Evolutionary conservation across 1,140 invertebrate species (phyloP).

Genomic region (Atopsyche davidsoni): DNA sequence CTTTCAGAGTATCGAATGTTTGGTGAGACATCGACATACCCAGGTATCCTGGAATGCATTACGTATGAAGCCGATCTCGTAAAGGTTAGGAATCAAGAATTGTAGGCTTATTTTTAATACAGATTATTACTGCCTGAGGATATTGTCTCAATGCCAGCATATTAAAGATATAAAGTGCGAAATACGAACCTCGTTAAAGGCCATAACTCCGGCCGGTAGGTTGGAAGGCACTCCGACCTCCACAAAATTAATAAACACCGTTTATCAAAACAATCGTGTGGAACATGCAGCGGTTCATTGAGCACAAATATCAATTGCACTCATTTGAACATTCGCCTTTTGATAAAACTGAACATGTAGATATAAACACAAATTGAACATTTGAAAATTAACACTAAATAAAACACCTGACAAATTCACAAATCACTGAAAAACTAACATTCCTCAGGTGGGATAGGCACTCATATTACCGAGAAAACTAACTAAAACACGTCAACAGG

Average conservation of each 20-base stretch:
- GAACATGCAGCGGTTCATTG: conserved; percentile 20
- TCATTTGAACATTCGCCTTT: conserved; percentile 11
- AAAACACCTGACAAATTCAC: conserved; percentile 52
- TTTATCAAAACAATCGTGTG: conserved; percentile 44
- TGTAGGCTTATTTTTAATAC: neutral
- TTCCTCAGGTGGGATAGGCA: conserved; percentile 49
- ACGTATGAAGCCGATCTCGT: too few relatives aligned
- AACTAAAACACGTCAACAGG: conserved; percentile 17
- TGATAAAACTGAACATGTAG: conserved; percentile 17
- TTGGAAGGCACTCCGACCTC: conserved; percentile 39
- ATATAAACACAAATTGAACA: conserved; percentile 44
- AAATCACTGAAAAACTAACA: conserved; percentile 51
- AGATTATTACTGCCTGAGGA: neutral
- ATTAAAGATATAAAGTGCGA: neutral
- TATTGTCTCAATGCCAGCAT: neutral
- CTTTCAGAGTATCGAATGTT: too few relatives aligned
- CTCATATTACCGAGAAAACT: conserved; percentile 22
- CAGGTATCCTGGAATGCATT: too few relatives aligned
- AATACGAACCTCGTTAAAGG: conserved; percentile 49
- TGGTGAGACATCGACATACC: too few relatives aligned
- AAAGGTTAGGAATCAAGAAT: neutral
- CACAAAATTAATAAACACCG: conserved; percentile 44
- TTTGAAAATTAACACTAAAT: conserved; percentile 45
- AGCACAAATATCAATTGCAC: conserved; percentile 16
- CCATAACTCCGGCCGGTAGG: conserved; percentile 45